A percentile compares a stretch with the other conserved stretches of the same genome.
These are phyloP conservation scores for Elanoides forficatus DNA, from an alignment of 2,113 vertebrate species.

Conservation along the genomic window DNA sequence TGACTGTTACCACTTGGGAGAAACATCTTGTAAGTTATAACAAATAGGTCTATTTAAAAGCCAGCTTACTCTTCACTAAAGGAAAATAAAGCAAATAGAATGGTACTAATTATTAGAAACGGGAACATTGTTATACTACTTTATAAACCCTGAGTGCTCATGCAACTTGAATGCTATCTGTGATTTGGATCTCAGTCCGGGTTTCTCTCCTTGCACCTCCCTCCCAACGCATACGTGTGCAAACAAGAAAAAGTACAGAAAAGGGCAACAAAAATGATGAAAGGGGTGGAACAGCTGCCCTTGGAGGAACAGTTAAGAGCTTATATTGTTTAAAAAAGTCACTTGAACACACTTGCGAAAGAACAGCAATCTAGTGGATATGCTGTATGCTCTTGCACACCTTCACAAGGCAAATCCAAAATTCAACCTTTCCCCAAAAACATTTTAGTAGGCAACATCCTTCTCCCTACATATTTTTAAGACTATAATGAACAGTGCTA, in stretches of 20 bases:
- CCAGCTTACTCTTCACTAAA: background rate
- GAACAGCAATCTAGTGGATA: background rate
- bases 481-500: background rate
- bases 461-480: background rate
- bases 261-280: background rate
- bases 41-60: background rate
- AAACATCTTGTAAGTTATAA: background rate
- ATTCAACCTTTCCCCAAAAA: background rate
- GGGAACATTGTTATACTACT: background rate
- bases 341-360: background rate
- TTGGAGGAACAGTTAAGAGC: background rate
- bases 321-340: background rate
- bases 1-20: background rate
- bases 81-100: background rate
- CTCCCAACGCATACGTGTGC: accelerated
- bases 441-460: background rate
- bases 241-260: background rate
- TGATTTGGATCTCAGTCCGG: background rate
- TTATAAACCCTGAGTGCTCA: background rate
- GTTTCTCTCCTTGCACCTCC: background rate
- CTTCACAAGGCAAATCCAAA: background rate
- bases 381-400: background rate
- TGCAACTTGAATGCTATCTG: background rate
- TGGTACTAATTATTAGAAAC: background rate
- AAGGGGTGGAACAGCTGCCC: background rate